phyloP scores from a whole-genome alignment of 2,888 invertebrate species.

The Ophraella communa region DNA sequence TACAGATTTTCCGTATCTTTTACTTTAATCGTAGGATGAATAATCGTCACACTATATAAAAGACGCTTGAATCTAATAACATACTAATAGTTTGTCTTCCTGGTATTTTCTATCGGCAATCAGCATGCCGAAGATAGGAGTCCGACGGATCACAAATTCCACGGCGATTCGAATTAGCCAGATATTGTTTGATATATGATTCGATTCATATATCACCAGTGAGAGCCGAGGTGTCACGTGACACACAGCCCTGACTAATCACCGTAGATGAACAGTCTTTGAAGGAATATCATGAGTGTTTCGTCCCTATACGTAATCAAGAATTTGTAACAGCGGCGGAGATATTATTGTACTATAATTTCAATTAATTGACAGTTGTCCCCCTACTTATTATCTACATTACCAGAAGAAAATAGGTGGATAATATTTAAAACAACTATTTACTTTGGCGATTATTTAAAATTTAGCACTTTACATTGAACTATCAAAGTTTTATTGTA shows the following conservation, averaged over 20 bases:
- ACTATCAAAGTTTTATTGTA: no score
- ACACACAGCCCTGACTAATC: constrained; percentile 57
- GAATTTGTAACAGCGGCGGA: constrained; percentile 29
- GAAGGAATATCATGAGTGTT: constrained; percentile 45
- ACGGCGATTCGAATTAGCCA: constrained; percentile 45
- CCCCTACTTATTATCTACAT: no score
- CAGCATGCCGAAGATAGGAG: constrained; percentile 25
- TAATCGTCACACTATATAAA: no score
- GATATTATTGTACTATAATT: not conserved
- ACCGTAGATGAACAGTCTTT: constrained; percentile 51
- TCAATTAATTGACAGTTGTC: no score
- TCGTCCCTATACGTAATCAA: constrained; percentile 28
- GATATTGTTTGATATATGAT: constrained; percentile 57
- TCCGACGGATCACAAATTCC: constrained; percentile 31
- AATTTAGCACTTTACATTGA: no score
- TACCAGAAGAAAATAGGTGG: no score
- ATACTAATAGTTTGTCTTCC: constrained; percentile 10
- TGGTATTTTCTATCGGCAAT: constrained; percentile 13
- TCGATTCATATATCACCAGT: constrained; percentile 57
- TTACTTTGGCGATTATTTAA: no score
- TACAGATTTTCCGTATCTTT: no score
- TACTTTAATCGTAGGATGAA: no score
- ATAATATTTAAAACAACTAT: no score
- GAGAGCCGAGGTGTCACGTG: constrained; percentile 44
- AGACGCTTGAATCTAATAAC: no score